phyloP scores from a whole-genome alignment of 2,888 invertebrate species.

The Noctua janthina region DNA sequence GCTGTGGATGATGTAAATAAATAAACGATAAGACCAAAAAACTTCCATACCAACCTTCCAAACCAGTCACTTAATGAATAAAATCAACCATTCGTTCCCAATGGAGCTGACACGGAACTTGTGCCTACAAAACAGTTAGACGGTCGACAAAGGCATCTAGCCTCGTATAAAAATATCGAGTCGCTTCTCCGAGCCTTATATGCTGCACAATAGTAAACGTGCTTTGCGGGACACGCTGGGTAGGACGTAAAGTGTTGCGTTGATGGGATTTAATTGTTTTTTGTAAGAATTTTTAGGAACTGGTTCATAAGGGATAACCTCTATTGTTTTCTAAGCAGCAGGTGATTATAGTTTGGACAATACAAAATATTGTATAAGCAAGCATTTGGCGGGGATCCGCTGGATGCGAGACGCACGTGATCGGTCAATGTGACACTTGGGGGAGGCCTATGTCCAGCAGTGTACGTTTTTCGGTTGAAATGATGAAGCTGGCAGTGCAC shows the following conservation, averaged over 20 bases:
- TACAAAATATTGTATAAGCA: no score
- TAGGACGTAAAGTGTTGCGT: conserved; percentile 74
- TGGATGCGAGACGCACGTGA: no score
- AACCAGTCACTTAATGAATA: conserved; percentile 56
- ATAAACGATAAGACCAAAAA: background rate
- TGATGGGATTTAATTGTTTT: conserved; percentile 10
- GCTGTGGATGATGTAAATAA: no score
- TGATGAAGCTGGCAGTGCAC: no score
- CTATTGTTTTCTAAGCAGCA: background rate
- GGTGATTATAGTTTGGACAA: background rate
- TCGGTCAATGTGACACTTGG: no score
- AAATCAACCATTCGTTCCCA: conserved; percentile 55
- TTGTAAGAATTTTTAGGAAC: conserved; percentile 1
- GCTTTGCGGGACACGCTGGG: conserved; percentile 79
- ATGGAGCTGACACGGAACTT: conserved; percentile 65
- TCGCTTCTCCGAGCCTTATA: conserved; percentile 84
- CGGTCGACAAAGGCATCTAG: conserved; percentile 83
- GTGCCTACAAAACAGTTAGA: conserved; percentile 75
- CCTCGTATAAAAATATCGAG: conserved; percentile 88
- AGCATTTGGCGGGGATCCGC: no score
- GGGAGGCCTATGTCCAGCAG: no score
- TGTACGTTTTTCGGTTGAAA: no score
- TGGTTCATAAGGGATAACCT: background rate
- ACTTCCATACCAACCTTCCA: background rate
- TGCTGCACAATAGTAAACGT: conserved; percentile 87